Base-by-base conservation (phyloP, 2,888 invertebrate species). In the Orthosia incerta region DNA sequence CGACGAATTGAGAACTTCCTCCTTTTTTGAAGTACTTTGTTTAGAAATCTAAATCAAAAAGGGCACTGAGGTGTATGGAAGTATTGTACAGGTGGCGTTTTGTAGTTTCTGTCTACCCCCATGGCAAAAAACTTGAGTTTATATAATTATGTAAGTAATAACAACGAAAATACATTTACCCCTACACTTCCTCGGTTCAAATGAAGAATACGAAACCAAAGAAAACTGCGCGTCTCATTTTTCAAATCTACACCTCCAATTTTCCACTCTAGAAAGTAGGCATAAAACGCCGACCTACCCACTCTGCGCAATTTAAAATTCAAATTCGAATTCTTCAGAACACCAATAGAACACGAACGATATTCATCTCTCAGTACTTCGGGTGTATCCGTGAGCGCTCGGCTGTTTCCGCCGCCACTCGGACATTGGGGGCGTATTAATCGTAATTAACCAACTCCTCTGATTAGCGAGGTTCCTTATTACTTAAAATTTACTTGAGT, bases 401-500 rank as follows among this genome's bases (percentile, higher is more conserved):
- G 87, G 63, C 48, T 23, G 74, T 85, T 71, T 77, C 62, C 87
- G 86, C 51, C 60, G 39, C 3, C 59, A 61, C 56, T 86, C 83
- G 88, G 88, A 87, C 86, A 88, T 87, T 74, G 83, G 89, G 89
- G 89, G 84, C 88, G 87, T 90, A 91, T 93, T 92, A 92, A 93
- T 95, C 91, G 93, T 93, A 91, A 94, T 94, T 93, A 94, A 86
- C 86, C 86, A 88, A 84, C 80, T 86, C 86, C 74, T 87, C 86
- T 94, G 93, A 93, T 94, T 94, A 94, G 92, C 91, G 88, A 87
- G 87, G 86, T 87, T 90, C 92, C 94, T 94, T 94, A 95, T 94
- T 95, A 94, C 94, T 94, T 93, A 91, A 93, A 94, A 91, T 94
- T 91, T 94, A 93, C 94, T 93, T 91, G 91, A 88, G 90, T 90